Conservation (phyloP, 2,113 vertebrate genomes). For the Leptodactylus fuscus region DNA sequence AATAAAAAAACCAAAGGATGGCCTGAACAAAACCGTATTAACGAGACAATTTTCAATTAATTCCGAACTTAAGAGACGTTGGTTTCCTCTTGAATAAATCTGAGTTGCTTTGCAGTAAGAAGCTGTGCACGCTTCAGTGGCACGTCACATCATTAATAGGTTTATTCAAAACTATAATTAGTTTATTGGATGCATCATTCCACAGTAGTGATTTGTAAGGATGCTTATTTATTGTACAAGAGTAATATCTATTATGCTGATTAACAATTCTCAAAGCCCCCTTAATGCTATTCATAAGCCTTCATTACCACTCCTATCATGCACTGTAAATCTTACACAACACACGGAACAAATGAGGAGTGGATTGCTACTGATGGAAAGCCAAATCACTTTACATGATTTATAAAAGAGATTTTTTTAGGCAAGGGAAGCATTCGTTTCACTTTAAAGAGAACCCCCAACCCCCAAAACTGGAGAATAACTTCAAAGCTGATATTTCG, state of each 20-base stretch:
- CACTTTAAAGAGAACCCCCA: background rate
- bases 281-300: slow-evolving; percentile 58
- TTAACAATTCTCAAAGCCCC: slow-evolving; percentile 61
- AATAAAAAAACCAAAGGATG: background rate
- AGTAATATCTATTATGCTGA: slow-evolving; percentile 61
- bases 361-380: slow-evolving; percentile 41
- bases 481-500: background rate
- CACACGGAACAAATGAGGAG: slow-evolving; percentile 4
- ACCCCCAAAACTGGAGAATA: background rate
- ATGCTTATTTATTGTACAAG: slow-evolving; percentile 61
- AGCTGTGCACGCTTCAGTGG: slow-evolving; percentile 55
- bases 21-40: slow-evolving; percentile 10
- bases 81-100: slow-evolving; percentile 55
- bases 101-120: slow-evolving; percentile 49
- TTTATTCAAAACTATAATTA: slow-evolving; percentile 61
- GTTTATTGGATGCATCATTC: slow-evolving; percentile 61
- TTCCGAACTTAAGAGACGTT: slow-evolving; percentile 40
- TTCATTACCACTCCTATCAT: slow-evolving; percentile 59
- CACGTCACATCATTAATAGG: slow-evolving; percentile 59
- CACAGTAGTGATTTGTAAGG: slow-evolving; percentile 59
- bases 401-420: slow-evolving; percentile 27
- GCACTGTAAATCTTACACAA: slow-evolving; percentile 54
- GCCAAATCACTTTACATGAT: slow-evolving; percentile 29
- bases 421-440: background rate
- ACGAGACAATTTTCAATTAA: slow-evolving; percentile 23